phyloP scores from a whole-genome alignment of 2,797 vertebrate genomes.

The Triplophysa bombifrons region DNA sequence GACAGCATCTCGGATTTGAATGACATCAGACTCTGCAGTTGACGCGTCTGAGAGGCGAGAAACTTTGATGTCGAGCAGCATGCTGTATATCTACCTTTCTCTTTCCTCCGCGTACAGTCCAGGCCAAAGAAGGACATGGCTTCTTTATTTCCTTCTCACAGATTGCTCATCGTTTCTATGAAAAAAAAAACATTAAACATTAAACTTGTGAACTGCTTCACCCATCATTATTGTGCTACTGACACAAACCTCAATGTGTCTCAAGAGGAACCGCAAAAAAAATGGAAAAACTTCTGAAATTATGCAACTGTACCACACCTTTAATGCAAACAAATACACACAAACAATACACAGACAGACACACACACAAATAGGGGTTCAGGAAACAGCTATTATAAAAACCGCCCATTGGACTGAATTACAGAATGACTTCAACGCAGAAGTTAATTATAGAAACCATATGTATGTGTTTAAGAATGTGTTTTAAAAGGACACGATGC shows the following conservation, averaged over 20 bases:
- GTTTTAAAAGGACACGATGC: slow-evolving; percentile 46
- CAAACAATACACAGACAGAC: slow-evolving; percentile 29
- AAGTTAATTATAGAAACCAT: slow-evolving; percentile 56
- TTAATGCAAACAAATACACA: slow-evolving; percentile 13
- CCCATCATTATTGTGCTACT: background rate
- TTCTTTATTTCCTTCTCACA: slow-evolving; percentile 61
- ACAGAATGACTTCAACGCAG: slow-evolving; percentile 55
- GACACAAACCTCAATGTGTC: background rate
- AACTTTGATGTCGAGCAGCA: background rate
- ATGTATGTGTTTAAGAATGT: slow-evolving; percentile 49
- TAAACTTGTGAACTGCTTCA: background rate
- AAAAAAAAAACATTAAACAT: slow-evolving; percentile 38
- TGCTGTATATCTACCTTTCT: slow-evolving; percentile 64
- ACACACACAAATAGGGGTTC: slow-evolving; percentile 1
- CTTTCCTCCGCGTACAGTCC: slow-evolving; percentile 65
- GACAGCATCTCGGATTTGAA: background rate
- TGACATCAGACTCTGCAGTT: background rate
- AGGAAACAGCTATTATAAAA: slow-evolving; percentile 37
- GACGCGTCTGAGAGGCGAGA: background rate
- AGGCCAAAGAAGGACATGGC: slow-evolving; percentile 73
- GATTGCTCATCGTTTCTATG: slow-evolving; percentile 71
- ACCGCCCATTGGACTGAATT: slow-evolving; percentile 25
- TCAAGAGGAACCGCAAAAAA: background rate
- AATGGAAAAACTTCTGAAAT: background rate
- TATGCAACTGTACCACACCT: background rate